Percentiles rank a stretch among this genome's conserved stretches.
These are phyloP conservation scores for Coecobrya sp. DNA, from an alignment of 2,888 invertebrate genomes.

Conservation along the genomic window DNA sequence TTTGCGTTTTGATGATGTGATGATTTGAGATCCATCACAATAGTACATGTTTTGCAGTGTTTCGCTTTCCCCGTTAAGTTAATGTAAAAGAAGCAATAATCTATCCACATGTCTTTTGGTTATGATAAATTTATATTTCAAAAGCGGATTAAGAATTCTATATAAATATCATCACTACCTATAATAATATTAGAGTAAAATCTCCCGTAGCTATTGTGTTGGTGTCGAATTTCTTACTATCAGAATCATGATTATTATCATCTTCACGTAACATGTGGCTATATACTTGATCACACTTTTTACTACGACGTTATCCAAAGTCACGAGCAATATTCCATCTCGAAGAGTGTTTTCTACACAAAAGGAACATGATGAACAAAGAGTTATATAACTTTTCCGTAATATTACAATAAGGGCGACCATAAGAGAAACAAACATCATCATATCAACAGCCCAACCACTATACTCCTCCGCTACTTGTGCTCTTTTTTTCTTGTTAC, in stretches of 20 bases:
- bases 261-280: conserved; percentile 50
- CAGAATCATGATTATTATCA: neutral
- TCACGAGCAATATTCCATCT: neutral
- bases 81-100: too few relatives aligned
- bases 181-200: too few relatives aligned
- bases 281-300: conserved; percentile 50
- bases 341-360: neutral
- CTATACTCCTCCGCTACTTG: neutral
- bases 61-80: too few relatives aligned
- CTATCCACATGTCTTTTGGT: too few relatives aligned
- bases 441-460: conserved; percentile 1
- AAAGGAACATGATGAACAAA: neutral
- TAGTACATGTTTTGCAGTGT: too few relatives aligned
- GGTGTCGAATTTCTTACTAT: neutral
- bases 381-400: conserved; percentile 10
- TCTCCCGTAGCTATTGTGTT: neutral
- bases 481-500: conserved; percentile 14
- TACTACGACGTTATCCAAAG: neutral
- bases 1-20: too few relatives aligned
- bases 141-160: too few relatives aligned
- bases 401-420: conserved; percentile 27
- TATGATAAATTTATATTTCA: too few relatives aligned
- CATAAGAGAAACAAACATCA: conserved; percentile 16
- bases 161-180: too few relatives aligned
- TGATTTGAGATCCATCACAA: too few relatives aligned